These are phyloP conservation scores for Pangasius sanitwongsei DNA, from an alignment of 2,797 vertebrate genomes.

Conservation along the genomic window DNA sequence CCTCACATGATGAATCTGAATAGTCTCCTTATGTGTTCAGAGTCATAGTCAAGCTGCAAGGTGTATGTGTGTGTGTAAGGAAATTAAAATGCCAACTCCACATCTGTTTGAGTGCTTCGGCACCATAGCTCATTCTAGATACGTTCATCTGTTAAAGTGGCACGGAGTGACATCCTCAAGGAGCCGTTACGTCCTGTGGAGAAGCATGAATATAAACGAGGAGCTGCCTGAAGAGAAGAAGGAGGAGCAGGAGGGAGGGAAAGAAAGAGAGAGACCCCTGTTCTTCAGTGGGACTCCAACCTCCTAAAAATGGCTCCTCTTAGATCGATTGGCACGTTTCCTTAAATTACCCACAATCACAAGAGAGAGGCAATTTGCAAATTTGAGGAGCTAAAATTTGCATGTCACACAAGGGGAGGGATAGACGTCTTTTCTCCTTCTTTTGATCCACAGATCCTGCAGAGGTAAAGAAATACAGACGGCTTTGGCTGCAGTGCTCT, in stretches of 20 bases:
- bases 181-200: constrained; percentile 65
- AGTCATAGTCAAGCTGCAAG: constrained; percentile 18
- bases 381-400: constrained; percentile 55
- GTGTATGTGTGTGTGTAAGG: constrained; percentile 17
- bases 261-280: constrained; percentile 45
- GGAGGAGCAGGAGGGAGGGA: constrained; percentile 26
- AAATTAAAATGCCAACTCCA: constrained; percentile 68
- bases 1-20: constrained; percentile 31
- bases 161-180: constrained; percentile 70
- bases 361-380: constrained; percentile 54
- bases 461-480: constrained; percentile 23
- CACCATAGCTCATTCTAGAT: constrained; percentile 69
- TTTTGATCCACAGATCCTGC: constrained; percentile 33
- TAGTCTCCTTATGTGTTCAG: neutral
- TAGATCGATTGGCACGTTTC: constrained; percentile 57
- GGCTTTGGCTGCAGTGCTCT: constrained; percentile 9
- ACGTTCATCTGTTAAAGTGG: constrained; percentile 73
- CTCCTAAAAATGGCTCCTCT: constrained; percentile 57
- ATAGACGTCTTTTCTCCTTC: constrained; percentile 15
- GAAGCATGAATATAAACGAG: constrained; percentile 71
- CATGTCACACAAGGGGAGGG: constrained; percentile 38
- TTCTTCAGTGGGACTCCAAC: constrained; percentile 44
- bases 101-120: constrained; percentile 66
- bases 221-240: constrained; percentile 58
- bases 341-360: constrained; percentile 60